phyloP scores from a whole-genome alignment of 2,113 vertebrate species.

The Clarias magur region DNA sequence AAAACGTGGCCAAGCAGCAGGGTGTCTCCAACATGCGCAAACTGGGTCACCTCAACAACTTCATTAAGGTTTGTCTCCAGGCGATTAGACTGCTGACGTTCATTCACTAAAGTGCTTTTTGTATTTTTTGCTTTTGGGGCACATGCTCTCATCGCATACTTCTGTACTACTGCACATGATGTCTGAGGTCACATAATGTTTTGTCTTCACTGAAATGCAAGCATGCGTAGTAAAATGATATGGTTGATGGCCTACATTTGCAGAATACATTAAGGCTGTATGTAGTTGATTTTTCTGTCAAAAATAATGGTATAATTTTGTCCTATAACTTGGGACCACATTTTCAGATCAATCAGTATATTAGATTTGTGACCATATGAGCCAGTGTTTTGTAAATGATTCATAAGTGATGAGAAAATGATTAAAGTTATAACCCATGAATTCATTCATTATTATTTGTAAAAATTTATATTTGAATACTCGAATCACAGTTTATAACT shows the following conservation, averaged over 20 bases:
- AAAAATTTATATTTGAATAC: not conserved
- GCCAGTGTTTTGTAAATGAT: not conserved
- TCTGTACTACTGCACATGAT: not conserved
- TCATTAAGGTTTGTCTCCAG: slow-evolving; percentile 84
- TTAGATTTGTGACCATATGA: not conserved
- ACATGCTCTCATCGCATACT: not conserved
- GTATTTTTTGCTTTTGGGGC: not conserved
- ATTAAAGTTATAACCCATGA: not conserved
- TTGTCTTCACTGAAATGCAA: not conserved
- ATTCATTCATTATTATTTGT: not conserved
- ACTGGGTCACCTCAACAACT: slow-evolving; percentile 97
- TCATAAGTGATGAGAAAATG: not conserved
- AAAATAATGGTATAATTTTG: not conserved
- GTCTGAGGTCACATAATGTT: not conserved
- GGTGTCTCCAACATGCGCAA: slow-evolving; percentile 99
- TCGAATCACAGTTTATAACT: not conserved
- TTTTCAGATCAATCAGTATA: not conserved
- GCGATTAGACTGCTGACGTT: not conserved
- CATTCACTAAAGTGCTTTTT: not conserved
- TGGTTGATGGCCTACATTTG: not conserved
- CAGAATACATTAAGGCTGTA: not conserved
- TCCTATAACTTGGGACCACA: not conserved
- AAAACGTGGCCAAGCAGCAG: slow-evolving; percentile 96
- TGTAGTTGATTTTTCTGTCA: not conserved
- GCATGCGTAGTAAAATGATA: not conserved